A percentile compares a stretch with the other conserved stretches of the same genome.
Evolutionary conservation across 30 jellyfish, hydroid and myxozoan genomes (phyloP).

Genomic region (Pelagia noctiluca): DNA sequence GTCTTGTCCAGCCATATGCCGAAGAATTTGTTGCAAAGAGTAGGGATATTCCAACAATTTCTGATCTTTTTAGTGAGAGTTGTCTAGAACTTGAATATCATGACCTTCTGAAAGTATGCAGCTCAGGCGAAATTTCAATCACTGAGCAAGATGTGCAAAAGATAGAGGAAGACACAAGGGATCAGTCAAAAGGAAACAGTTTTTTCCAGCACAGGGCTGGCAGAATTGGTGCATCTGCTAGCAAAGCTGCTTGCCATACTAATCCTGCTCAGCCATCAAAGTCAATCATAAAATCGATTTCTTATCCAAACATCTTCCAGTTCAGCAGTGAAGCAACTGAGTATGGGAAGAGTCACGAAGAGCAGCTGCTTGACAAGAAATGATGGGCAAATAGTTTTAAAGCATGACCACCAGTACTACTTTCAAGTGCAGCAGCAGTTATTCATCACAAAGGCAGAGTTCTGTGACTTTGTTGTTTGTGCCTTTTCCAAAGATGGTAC

Average conservation of each 20-base stretch:
- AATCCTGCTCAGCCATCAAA: constrained; percentile 45
- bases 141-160: constrained; percentile 25
- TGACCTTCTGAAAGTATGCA: constrained; percentile 22
- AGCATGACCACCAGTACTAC: constrained; percentile 36
- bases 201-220: constrained; percentile 62
- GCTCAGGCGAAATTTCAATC: constrained; percentile 21
- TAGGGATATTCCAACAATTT: constrained; percentile 40
- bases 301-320: not conserved
- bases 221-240: constrained; percentile 59
- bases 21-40: constrained; percentile 36
- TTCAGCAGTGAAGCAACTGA: too few relatives aligned
- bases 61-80: constrained; percentile 28
- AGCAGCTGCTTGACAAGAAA: constrained; percentile 18
- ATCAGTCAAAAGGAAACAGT: constrained; percentile 61
- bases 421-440: constrained; percentile 59
- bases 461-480: constrained; percentile 73
- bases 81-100: constrained; percentile 48
- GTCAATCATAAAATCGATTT: not conserved
- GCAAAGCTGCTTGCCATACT: constrained; percentile 47
- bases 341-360: too few relatives aligned
- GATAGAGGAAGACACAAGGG: constrained; percentile 59
- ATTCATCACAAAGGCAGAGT: constrained; percentile 22
- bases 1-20: constrained; percentile 55
- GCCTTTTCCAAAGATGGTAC: too few relatives aligned
- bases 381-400: constrained; percentile 17